Conservation (phyloP, 2,888 invertebrate genomes). For the Drosophila rubida region DNA sequence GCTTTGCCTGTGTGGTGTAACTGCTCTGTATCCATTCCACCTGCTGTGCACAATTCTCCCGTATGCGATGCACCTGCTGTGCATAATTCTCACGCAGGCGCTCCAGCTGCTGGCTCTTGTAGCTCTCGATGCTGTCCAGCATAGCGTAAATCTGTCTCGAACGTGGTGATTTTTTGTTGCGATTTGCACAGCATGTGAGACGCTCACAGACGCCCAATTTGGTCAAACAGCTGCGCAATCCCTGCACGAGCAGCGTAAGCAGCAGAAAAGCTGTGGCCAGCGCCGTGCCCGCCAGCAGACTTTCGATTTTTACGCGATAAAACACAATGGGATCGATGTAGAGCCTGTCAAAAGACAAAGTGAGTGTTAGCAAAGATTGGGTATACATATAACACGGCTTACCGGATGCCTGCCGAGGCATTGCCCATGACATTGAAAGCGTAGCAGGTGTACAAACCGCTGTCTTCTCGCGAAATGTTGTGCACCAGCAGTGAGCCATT, state of each 20-base stretch:
- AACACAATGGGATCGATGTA: conserved; percentile 94
- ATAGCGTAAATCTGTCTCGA: conserved; percentile 94
- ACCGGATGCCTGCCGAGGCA: conserved; percentile 89
- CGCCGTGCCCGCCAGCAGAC: conserved; percentile 92
- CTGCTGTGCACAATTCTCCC: conserved; percentile 96
- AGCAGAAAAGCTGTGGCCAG: conserved; percentile 92
- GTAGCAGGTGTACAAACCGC: conserved; percentile 93
- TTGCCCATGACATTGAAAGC: conserved; percentile 94
- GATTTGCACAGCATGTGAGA: conserved; percentile 89
- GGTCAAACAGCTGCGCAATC: conserved; percentile 86
- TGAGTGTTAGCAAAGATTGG: background rate
- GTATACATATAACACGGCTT: background rate
- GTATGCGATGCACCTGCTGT: conserved; percentile 95
- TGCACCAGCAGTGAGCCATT: conserved; percentile 92
- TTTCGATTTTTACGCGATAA: conserved; percentile 92
- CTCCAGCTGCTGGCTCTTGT: conserved; percentile 95
- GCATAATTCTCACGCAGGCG: conserved; percentile 96
- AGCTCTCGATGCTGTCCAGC: conserved; percentile 95
- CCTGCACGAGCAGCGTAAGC: conserved; percentile 92
- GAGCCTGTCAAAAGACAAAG: conserved; percentile 85
- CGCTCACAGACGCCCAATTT: conserved; percentile 87
- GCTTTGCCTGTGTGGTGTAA: conserved; percentile 94
- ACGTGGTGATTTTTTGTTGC: conserved; percentile 90
- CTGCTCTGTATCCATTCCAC: conserved; percentile 97
- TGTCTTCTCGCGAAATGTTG: conserved; percentile 91